Conservation (phyloP, 2,888 invertebrate genomes). For the Lingula anatina region DNA sequence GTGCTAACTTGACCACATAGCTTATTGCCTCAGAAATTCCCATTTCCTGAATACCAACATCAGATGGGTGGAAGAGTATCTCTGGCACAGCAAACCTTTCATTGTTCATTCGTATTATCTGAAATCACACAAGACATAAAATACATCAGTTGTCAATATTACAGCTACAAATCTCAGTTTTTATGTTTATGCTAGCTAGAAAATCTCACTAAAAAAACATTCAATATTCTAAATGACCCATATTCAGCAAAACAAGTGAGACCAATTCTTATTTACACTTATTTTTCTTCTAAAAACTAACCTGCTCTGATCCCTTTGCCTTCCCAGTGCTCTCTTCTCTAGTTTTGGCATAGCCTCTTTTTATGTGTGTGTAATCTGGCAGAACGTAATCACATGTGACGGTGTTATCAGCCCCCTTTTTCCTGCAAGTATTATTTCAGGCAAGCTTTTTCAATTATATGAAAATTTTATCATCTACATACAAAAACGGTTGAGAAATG, state of each 20-base stretch:
- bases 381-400: conserved; percentile 87
- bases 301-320: conserved; percentile 53
- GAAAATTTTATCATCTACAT: too few relatives aligned
- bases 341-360: conserved; percentile 68
- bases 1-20: conserved; percentile 59
- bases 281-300: conserved; percentile 18
- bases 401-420: conserved; percentile 56
- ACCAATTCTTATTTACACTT: too few relatives aligned
- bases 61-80: conserved; percentile 87
- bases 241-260: too few relatives aligned
- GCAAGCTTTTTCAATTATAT: too few relatives aligned
- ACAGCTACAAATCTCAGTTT: neutral
- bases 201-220: too few relatives aligned
- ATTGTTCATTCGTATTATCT: conserved; percentile 81
- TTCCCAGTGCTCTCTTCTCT: conserved; percentile 52
- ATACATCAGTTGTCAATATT: neutral
- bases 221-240: too few relatives aligned
- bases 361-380: conserved; percentile 88
- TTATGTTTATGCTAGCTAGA: too few relatives aligned
- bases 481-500: too few relatives aligned
- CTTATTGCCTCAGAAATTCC: conserved; percentile 87
- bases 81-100: conserved; percentile 95
- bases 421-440: conserved; percentile 23
- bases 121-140: conserved; percentile 49
- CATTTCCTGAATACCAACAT: conserved; percentile 85